Base-by-base conservation (phyloP, 2,113 vertebrate species). In the Anas platyrhynchos region DNA sequence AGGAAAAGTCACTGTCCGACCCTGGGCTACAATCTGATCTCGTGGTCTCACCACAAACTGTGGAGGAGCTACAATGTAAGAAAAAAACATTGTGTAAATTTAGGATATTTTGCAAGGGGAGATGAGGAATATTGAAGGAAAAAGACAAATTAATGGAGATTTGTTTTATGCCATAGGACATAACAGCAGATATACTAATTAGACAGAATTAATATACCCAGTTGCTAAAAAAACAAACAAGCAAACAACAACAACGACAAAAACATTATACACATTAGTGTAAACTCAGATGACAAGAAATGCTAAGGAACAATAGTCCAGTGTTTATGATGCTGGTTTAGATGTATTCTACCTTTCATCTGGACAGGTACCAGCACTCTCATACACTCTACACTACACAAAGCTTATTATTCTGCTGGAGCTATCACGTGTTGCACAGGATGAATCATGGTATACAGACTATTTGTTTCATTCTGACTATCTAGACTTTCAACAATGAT, bases 21-120 rank as follows among this genome's bases (percentile, higher is more conserved):
- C 99, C 95, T 99, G 99, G 69, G 99, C 98, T 96, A 99, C 99
- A 87, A 99, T 99, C 97, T 99, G 99, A 98, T 99, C 99, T 92
- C 99, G 98, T 41, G 99, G 99, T 77, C 99, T 98, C 96, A 99
- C 98, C 97, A 99, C 99, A 97, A 99, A 99, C 97, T 99, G 99
- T 50, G 99, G 99, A 31, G 99, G 98, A 91, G 99, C 99, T 99
- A 98, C 86, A 97, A 98, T 91, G 91, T 97, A 97, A 98, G 88
- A 97, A 94, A 93, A 97, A 97, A 77, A 1, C 11, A 77, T 23
- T 27, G n/a, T 86, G 50, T 97, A 95, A 97, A 77, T 95, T 93
- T 79, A 88, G 55, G 52, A 27, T 44, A 92, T 83, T 96, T 93
- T 95, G 67, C 68, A 90, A 93, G 34, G n/a, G 54, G 18, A 79